phyloP scores from a whole-genome alignment of 2,797 vertebrate genomes.

The Lutjanus argentimaculatus region DNA sequence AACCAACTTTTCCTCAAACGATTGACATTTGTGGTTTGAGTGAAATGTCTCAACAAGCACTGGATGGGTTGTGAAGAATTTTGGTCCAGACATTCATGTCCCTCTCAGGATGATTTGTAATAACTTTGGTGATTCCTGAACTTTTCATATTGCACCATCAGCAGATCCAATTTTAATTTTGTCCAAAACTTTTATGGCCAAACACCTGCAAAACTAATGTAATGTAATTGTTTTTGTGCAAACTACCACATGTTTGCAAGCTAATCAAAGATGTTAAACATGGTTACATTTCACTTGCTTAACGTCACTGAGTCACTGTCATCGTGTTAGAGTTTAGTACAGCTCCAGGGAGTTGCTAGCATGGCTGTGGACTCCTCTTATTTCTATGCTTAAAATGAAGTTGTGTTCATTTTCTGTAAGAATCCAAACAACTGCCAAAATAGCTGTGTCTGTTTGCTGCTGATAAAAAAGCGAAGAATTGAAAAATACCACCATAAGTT shows the following conservation, averaged over 20 bases:
- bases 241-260: not conserved
- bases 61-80: not conserved
- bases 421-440: not conserved
- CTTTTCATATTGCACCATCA: not conserved
- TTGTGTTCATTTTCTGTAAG: not conserved
- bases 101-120: not conserved
- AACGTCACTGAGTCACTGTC: not conserved
- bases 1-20: not conserved
- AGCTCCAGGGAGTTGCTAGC: not conserved
- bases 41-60: not conserved
- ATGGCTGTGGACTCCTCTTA: not conserved
- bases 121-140: not conserved
- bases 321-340: not conserved
- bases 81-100: not conserved
- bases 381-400: not conserved
- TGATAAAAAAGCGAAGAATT: not conserved
- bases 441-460: not conserved
- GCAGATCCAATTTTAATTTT: not conserved
- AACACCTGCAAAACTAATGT: not conserved
- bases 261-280: not conserved
- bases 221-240: not conserved
- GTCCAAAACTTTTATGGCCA: not conserved
- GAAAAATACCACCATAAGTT: not conserved
- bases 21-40: not conserved
- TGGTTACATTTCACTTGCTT: not conserved